These are phyloP conservation scores for Steinernema feltiae DNA, from an alignment of 1,140 invertebrate genomes.

Conservation along the genomic window DNA sequence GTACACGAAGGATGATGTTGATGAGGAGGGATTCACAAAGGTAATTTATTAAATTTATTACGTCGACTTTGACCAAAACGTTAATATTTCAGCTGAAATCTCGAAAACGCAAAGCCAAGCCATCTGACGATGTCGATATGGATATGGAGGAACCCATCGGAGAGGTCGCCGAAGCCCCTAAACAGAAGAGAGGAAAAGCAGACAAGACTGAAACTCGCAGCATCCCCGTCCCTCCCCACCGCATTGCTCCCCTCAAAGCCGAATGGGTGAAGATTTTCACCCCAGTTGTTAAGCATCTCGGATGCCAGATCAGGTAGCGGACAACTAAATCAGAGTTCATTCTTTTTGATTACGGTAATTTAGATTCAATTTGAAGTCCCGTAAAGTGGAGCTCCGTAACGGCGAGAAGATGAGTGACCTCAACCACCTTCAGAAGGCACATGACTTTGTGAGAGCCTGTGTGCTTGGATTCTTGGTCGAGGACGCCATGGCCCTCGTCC, in stretches of 20 bases:
- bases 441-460: conserved; percentile 96
- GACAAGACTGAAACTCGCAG: conserved; percentile 32
- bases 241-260: conserved; percentile 86
- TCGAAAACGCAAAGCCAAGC: conserved; percentile 26
- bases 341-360: background rate
- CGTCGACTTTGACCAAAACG: background rate
- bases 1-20: conserved; percentile 17
- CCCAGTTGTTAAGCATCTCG: conserved; percentile 86
- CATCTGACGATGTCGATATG: conserved; percentile 26
- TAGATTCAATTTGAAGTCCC: conserved; percentile 78
- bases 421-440: conserved; percentile 85
- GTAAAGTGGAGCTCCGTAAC: conserved; percentile 77
- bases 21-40: conserved; percentile 14
- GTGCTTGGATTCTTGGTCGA: conserved; percentile 93
- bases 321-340: too few species aligned
- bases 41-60: background rate
- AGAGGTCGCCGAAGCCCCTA: conserved; percentile 17
- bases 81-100: conserved; percentile 29
- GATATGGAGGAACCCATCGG: conserved; percentile 34
- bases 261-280: conserved; percentile 96
- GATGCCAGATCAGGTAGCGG: conserved; percentile 74
- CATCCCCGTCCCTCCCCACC: conserved; percentile 66
- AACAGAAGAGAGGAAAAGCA: conserved; percentile 29
- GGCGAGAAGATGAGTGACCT: conserved; percentile 63
- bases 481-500: conserved; percentile 84